Evolutionary conservation across 1,140 invertebrate genomes (phyloP).

Genomic region (Gonatopus flavifemur): DNA sequence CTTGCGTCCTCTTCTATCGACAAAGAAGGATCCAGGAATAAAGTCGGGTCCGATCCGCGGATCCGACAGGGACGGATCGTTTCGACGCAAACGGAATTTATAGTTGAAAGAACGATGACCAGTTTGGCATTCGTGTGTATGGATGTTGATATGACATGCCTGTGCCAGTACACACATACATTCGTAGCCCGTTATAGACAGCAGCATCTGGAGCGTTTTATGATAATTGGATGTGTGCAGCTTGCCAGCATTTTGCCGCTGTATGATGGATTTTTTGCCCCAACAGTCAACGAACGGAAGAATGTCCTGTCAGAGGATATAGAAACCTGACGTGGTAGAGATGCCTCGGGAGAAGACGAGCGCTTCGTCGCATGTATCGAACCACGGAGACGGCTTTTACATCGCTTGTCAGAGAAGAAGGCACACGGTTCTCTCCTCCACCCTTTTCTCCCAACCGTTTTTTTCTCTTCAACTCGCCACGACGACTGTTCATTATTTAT

Average conservation of each 20-base stretch:
- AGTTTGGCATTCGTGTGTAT: too few relatives aligned
- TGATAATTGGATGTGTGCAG: slow-evolving; percentile 37
- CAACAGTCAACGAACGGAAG: slow-evolving; percentile 1
- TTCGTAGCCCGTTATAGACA: slow-evolving; percentile 1
- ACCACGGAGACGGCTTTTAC: too few relatives aligned
- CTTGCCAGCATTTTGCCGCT: slow-evolving; percentile 25
- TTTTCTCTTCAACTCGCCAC: too few relatives aligned
- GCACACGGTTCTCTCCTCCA: neutral
- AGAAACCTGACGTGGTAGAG: slow-evolving; percentile 6
- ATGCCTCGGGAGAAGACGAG: too few relatives aligned
- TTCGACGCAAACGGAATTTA: slow-evolving; percentile 27
- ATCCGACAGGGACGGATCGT: slow-evolving; percentile 27
- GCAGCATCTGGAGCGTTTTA: slow-evolving; percentile 39
- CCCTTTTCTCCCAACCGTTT: too few relatives aligned
- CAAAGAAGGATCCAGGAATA: slow-evolving; percentile 16
- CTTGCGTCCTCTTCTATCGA: slow-evolving; percentile 22
- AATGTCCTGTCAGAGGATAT: slow-evolving; percentile 6
- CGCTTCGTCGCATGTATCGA: too few relatives aligned
- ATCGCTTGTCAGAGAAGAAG: too few relatives aligned
- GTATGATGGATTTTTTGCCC: slow-evolving; percentile 34
- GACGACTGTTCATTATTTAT: too few relatives aligned
- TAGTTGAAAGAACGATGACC: slow-evolving; percentile 15
- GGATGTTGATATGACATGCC: too few relatives aligned
- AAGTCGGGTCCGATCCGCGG: slow-evolving; percentile 20
- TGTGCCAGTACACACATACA: too few relatives aligned